These are phyloP conservation scores for Episyrphus balteatus DNA, from an alignment of 1,140 invertebrate species.

Conservation along the genomic window DNA sequence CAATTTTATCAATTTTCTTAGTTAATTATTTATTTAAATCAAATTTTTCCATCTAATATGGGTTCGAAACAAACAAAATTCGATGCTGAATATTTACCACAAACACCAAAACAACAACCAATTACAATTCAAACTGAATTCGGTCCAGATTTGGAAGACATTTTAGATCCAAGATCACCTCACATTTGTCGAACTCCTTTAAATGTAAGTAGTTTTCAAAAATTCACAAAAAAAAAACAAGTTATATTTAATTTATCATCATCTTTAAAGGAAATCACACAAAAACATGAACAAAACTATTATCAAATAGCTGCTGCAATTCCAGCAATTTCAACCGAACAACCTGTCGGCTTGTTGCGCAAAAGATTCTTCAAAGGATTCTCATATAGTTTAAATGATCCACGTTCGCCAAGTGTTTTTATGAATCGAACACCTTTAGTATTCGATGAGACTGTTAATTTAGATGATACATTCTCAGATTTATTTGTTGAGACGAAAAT, in stretches of 20 bases:
- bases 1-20: slow-evolving; percentile 14
- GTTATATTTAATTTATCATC: not conserved
- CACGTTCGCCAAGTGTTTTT: slow-evolving; percentile 35
- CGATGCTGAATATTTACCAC: slow-evolving; percentile 22
- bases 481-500: slow-evolving; percentile 21
- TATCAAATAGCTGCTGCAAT: not conserved
- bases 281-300: not conserved
- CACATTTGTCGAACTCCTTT: slow-evolving; percentile 25
- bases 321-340: slow-evolving; percentile 9
- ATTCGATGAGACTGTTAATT: slow-evolving; percentile 28
- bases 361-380: slow-evolving; percentile 27
- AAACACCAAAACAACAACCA: slow-evolving; percentile 15
- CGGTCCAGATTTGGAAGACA: slow-evolving; percentile 8
- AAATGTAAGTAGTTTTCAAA: slow-evolving; percentile 14
- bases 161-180: slow-evolving; percentile 26
- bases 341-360: slow-evolving; percentile 15
- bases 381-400: slow-evolving; percentile 27
- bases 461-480: slow-evolving; percentile 32
- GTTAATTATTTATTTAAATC: slow-evolving; percentile 2
- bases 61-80: slow-evolving; percentile 29
- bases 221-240: not conserved
- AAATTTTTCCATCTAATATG: slow-evolving; percentile 11
- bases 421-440: slow-evolving; percentile 37
- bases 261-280: slow-evolving; percentile 11
- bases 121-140: not conserved